These are phyloP conservation scores for Physeter macrocephalus DNA, from an alignment of 2,113 vertebrate genomes.

Conservation along the genomic window DNA sequence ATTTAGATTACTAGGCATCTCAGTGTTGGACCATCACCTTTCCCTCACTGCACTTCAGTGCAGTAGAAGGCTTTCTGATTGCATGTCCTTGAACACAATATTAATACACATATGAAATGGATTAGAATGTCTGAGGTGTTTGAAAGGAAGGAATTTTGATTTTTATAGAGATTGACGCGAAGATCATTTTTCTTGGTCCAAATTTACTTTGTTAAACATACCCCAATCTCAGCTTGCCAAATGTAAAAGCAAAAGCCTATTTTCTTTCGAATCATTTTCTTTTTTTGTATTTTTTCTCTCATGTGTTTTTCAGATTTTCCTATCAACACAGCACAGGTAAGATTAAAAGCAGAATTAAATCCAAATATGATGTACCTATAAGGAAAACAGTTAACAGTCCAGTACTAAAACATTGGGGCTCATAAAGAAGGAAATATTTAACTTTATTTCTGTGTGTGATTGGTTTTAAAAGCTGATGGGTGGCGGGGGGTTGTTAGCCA, in stretches of 20 bases:
- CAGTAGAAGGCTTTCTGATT: constrained; percentile 6
- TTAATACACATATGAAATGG: constrained; percentile 49
- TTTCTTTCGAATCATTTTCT: constrained; percentile 56
- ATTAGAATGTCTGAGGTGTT: constrained; percentile 67
- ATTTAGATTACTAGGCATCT: constrained; percentile 52
- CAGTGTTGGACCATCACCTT: constrained; percentile 47
- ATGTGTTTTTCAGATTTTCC: constrained; percentile 35
- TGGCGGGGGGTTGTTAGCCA: rapidly evolving
- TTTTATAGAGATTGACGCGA: constrained; percentile 70
- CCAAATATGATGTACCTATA: constrained; percentile 38
- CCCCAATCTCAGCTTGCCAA: constrained; percentile 54
- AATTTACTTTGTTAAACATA: constrained; percentile 69
- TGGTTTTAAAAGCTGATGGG: background rate
- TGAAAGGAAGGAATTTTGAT: constrained; percentile 70
- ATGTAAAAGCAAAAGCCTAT: constrained; percentile 74
- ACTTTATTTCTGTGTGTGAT: background rate
- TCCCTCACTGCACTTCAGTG: constrained; percentile 12
- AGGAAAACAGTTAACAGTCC: background rate
- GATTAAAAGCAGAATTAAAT: constrained; percentile 57
- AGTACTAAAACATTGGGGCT: background rate
- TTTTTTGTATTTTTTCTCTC: constrained; percentile 1
- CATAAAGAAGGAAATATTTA: background rate
- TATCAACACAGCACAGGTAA: constrained; percentile 61
- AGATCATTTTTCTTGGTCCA: constrained; percentile 58
- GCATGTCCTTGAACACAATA: background rate